phyloP scores from a whole-genome alignment of 2,797 vertebrate genomes.

The Rhinophrynus dorsalis region DNA sequence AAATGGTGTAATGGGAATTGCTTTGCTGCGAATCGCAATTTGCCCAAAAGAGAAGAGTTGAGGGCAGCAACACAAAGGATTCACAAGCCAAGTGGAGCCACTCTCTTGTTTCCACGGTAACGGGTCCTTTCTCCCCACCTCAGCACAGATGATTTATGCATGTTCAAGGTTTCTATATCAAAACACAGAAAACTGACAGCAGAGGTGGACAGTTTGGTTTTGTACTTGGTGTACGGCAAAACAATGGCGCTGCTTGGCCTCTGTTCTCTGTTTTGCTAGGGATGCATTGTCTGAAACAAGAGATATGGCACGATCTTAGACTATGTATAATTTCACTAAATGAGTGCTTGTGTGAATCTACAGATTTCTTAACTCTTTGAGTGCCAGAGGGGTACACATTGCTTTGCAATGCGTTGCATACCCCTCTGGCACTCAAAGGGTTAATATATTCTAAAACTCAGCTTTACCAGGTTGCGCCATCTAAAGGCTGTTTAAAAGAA shows the following conservation, averaged over 20 bases:
- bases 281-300: too few relatives aligned
- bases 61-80: conserved; percentile 70
- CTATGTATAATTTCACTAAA: too few relatives aligned
- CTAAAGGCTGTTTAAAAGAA: too few relatives aligned
- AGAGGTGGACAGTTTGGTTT: background rate
- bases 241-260: background rate
- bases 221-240: background rate
- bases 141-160: conserved; percentile 67
- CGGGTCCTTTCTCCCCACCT: conserved; percentile 63
- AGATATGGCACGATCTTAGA: too few relatives aligned
- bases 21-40: conserved; percentile 36
- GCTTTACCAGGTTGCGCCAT: too few relatives aligned
- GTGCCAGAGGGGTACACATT: too few relatives aligned
- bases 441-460: too few relatives aligned
- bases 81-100: conserved; percentile 62
- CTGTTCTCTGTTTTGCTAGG: background rate
- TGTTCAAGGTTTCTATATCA: conserved; percentile 60
- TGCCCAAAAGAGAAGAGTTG: conserved; percentile 49
- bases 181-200: conserved; percentile 18
- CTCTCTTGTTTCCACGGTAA: conserved; percentile 71
- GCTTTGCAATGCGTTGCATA: too few relatives aligned
- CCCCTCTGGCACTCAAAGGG: too few relatives aligned
- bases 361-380: too few relatives aligned
- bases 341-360: too few relatives aligned
- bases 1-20: conserved; percentile 10